Percentiles rank a stretch among this genome's conserved stretches.
phyloP scores from a whole-genome alignment of 2,888 invertebrate species.

The Eretmocerus hayati region DNA sequence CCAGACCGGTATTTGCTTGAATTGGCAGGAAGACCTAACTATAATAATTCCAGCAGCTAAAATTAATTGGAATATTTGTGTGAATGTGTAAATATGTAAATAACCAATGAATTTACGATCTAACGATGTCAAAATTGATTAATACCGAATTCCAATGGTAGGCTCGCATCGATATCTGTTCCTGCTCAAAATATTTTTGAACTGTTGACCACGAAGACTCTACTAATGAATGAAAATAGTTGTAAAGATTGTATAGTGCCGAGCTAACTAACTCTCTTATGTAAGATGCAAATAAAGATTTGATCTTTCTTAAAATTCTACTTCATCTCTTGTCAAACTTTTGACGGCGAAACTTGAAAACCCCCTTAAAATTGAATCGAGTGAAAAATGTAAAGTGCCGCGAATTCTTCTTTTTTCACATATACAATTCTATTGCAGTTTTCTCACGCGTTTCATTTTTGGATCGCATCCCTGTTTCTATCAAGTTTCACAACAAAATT shows the following conservation, averaged over 20 bases:
- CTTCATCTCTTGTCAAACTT: too few relatives aligned
- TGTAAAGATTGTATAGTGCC: background rate
- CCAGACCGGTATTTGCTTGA: slow-evolving; percentile 88
- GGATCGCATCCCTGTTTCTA: too few relatives aligned
- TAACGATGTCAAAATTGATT: slow-evolving; percentile 9
- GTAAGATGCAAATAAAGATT: background rate
- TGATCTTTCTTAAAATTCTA: too few relatives aligned
- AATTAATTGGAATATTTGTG: slow-evolving; percentile 12
- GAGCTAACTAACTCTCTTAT: background rate
- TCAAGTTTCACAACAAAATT: too few relatives aligned
- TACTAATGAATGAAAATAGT: too few relatives aligned
- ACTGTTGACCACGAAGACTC: too few relatives aligned
- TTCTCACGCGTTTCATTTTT: too few relatives aligned
- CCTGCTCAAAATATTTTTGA: background rate
- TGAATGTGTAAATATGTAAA: slow-evolving; percentile 24
- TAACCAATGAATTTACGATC: slow-evolving; percentile 12
- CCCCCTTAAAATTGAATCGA: too few relatives aligned
- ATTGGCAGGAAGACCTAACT: slow-evolving; percentile 76
- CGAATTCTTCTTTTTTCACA: too few relatives aligned
- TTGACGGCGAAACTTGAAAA: too few relatives aligned
- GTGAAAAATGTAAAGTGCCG: too few relatives aligned
- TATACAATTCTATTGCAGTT: too few relatives aligned
- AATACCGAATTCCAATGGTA: background rate
- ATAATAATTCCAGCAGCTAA: slow-evolving; percentile 59
- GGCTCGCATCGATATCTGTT: slow-evolving; percentile 13